Evolutionary conservation across 2,113 vertebrate genomes (phyloP).

Genomic region (Silurus meridionalis): DNA sequence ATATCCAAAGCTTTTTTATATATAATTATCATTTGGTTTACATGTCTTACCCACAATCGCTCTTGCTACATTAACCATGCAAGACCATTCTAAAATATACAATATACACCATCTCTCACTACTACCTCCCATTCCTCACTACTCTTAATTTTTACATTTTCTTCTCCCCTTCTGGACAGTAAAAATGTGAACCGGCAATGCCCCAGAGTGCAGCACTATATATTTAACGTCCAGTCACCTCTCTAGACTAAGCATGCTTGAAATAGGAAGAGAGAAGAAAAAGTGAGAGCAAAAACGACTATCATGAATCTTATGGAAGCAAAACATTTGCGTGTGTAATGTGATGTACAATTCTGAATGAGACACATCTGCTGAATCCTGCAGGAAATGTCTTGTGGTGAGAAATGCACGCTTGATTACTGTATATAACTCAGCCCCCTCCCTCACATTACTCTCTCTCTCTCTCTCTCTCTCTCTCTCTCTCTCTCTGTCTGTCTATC

Average conservation of each 20-base stretch:
- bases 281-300: background rate
- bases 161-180: constrained; percentile 28
- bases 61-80: too few relatives aligned
- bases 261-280: constrained; percentile 9
- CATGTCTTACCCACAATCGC: too few relatives aligned
- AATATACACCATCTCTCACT: constrained; percentile 50
- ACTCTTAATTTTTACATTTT: constrained; percentile 34
- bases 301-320: constrained; percentile 56
- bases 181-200: constrained; percentile 25
- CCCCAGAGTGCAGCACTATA: constrained; percentile 21
- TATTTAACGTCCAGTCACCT: constrained; percentile 38
- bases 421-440: constrained; percentile 46
- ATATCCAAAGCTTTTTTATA: too few relatives aligned
- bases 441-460: constrained; percentile 3
- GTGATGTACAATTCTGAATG: constrained; percentile 44
- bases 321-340: constrained; percentile 59
- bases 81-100: too few relatives aligned
- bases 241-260: background rate
- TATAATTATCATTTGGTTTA: too few relatives aligned
- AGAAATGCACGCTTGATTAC: constrained; percentile 50
- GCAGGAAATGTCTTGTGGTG: constrained; percentile 32
- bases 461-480: background rate
- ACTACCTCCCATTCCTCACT: background rate
- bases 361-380: constrained; percentile 54
- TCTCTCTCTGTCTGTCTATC: background rate